These are phyloP conservation scores for Vanessa atalanta DNA, from an alignment of 1,140 invertebrate genomes.

Conservation along the genomic window DNA sequence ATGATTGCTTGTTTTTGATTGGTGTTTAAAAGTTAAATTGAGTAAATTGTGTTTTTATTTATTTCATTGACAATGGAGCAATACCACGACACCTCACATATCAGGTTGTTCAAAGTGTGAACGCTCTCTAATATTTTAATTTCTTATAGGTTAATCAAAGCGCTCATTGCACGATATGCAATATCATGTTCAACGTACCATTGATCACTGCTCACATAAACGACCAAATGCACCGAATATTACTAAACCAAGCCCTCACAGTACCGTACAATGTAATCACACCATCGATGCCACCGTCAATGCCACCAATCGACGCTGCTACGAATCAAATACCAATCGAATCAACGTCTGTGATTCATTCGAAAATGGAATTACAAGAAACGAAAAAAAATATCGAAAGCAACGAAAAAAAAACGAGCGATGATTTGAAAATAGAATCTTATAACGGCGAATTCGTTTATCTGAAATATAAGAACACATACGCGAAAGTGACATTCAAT, in stretches of 20 bases:
- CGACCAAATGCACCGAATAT: not conserved
- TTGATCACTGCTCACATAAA: not conserved
- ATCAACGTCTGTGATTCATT: not conserved
- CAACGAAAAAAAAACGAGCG: not conserved
- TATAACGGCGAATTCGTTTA: conserved; percentile 36
- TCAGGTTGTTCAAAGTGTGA: too few species aligned
- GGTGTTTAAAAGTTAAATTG: too few species aligned
- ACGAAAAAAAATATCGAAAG: not conserved
- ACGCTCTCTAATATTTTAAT: not conserved
- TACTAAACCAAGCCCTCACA: not conserved
- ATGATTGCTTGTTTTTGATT: too few species aligned
- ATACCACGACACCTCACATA: too few species aligned
- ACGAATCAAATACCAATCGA: not conserved
- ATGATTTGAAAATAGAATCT: not conserved
- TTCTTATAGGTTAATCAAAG: conserved; percentile 1
- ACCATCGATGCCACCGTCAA: not conserved
- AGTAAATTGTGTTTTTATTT: too few species aligned
- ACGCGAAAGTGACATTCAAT: conserved; percentile 30
- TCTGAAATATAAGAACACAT: conserved; percentile 40
- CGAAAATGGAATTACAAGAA: conserved; percentile 5
- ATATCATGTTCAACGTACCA: not conserved
- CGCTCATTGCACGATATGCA: conserved; percentile 32
- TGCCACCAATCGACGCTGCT: not conserved
- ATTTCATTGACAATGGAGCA: too few species aligned
- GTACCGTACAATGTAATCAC: too few species aligned